These are phyloP conservation scores for Pseudomugil gertrudae DNA, from an alignment of 2,797 vertebrate genomes.

Conservation along the genomic window DNA sequence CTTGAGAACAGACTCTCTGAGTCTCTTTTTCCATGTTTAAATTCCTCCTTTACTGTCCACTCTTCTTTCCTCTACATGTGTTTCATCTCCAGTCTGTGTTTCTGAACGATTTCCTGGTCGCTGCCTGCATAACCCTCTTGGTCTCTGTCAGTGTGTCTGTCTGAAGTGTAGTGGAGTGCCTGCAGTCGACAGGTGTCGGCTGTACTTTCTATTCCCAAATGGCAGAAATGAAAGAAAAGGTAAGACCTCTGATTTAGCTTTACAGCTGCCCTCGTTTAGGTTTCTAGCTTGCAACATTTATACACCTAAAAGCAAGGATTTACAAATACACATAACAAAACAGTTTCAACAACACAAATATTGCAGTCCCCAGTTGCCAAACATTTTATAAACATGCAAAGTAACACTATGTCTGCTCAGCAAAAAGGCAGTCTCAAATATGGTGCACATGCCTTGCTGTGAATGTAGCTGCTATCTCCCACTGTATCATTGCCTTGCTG, in stretches of 20 bases:
- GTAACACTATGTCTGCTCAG: constrained; percentile 1
- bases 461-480: constrained; percentile 28
- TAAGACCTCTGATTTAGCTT: constrained; percentile 55
- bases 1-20: constrained; percentile 34
- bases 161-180: constrained; percentile 34
- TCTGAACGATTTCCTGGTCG: constrained; percentile 36
- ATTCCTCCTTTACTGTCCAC: constrained; percentile 17
- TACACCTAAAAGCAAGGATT: background rate
- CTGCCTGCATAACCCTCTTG: constrained; percentile 14
- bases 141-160: constrained; percentile 31
- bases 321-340: background rate
- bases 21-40: constrained; percentile 15
- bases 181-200: constrained; percentile 35
- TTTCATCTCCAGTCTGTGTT: constrained; percentile 16
- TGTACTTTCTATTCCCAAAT: constrained; percentile 41
- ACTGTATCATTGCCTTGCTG: constrained; percentile 32
- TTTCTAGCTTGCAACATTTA: constrained; percentile 4
- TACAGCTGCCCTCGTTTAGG: constrained; percentile 13
- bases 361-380: background rate
- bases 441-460: constrained; percentile 9
- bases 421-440: constrained; percentile 4
- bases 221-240: constrained; percentile 56
- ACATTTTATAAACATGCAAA: constrained; percentile 11
- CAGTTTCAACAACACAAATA: background rate
- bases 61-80: background rate